These are phyloP conservation scores for Myiothlypis chrysogaster DNA, from an alignment of 2,797 vertebrate genomes.

Conservation along the genomic window DNA sequence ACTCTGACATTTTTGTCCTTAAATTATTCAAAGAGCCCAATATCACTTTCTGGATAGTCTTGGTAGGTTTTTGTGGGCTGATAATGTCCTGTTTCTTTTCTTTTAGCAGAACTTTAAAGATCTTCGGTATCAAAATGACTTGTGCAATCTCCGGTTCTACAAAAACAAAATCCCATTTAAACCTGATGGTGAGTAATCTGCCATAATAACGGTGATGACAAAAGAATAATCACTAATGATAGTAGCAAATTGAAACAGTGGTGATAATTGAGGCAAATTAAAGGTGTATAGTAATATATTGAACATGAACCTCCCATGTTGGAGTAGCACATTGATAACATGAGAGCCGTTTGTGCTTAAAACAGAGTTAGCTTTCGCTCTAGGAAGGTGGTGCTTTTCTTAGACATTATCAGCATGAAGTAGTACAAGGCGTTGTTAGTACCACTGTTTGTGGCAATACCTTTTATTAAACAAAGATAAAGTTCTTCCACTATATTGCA, in stretches of 20 bases:
- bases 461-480: conserved; percentile 4
- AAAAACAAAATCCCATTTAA: conserved; percentile 96
- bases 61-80: background rate
- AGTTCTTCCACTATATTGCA: background rate
- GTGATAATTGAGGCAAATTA: background rate
- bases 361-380: background rate
- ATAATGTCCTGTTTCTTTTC: conserved; percentile 37
- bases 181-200: conserved; percentile 88
- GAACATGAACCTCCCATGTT: background rate
- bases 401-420: background rate
- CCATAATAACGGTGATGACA: background rate
- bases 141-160: conserved; percentile 96
- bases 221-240: background rate
- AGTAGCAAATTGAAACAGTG: background rate
- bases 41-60: background rate
- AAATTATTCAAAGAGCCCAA: background rate
- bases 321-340: background rate
- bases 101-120: conserved; percentile 90
- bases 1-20: background rate
- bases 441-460: background rate
- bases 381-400: background rate
- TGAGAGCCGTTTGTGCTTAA: background rate
- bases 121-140: conserved; percentile 88
- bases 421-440: background rate
- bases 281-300: background rate